A percentile compares a stretch with the other conserved stretches of the same genome.
Evolutionary conservation across 2,888 invertebrate genomes (phyloP).

Genomic region (Polydrusus cervinus): DNA sequence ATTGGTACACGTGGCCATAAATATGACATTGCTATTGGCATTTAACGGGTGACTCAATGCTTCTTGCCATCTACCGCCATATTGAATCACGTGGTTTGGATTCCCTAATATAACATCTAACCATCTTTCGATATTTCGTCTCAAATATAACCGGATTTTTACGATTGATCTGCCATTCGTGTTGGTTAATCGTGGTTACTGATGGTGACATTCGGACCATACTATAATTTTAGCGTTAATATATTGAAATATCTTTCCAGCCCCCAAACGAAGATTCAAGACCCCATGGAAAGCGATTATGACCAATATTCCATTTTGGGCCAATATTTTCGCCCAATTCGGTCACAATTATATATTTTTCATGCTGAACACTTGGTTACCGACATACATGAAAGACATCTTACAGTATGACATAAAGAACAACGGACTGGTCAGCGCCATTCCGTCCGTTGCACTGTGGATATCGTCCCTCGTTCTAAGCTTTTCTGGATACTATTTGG

Average conservation of each 20-base stretch:
- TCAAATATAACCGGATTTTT: no score
- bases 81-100: no score
- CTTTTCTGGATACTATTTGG: constrained; percentile 22
- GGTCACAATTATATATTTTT: constrained; percentile 80
- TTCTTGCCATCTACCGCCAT: no score
- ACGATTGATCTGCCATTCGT: no score
- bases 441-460: constrained; percentile 51
- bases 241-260: not conserved
- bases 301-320: constrained; percentile 55
- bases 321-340: constrained; percentile 78
- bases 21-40: no score
- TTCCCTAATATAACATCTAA: no score
- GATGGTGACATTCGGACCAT: no score
- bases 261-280: constrained; percentile 22
- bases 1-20: no score
- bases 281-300: constrained; percentile 55
- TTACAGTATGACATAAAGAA: constrained; percentile 44
- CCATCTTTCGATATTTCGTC: no score
- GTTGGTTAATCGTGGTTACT: no score
- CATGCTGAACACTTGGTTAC: constrained; percentile 78
- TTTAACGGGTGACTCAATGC: no score
- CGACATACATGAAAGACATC: constrained; percentile 72
- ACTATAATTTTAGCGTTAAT: no score
- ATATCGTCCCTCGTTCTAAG: constrained; percentile 35
- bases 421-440: constrained; percentile 43